Conservation (phyloP, 53 echinoderm and acorn worm species). For the Pentamera pediparva region DNA sequence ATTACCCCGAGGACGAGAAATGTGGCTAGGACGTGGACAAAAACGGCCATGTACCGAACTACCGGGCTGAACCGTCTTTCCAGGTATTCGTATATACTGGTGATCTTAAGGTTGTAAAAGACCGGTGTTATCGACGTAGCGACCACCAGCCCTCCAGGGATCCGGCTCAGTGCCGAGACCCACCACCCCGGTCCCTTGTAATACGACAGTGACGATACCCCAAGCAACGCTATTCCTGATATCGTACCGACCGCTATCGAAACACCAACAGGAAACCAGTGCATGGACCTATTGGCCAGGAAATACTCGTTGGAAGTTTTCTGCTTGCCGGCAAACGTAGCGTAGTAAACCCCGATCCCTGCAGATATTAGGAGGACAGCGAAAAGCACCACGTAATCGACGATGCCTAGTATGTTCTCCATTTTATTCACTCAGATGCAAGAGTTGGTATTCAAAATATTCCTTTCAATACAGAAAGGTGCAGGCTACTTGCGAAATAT, state of each 20-base stretch:
- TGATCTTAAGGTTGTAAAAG: constrained; percentile 9
- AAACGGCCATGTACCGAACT: constrained; percentile 13
- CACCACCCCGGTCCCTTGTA: not conserved
- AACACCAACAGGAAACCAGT: not conserved
- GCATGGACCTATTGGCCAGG: not conserved
- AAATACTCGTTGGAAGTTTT: constrained; percentile 7
- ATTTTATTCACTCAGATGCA: too few species aligned
- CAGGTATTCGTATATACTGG: constrained; percentile 25
- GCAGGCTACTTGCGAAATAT: too few species aligned
- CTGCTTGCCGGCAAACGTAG: not conserved
- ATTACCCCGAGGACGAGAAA: constrained; percentile 2
- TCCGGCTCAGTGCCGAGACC: not conserved
- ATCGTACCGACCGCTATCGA: constrained; percentile 7
- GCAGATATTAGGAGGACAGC: not conserved
- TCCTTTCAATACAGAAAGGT: too few species aligned
- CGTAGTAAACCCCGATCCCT: not conserved
- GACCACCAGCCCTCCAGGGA: not conserved
- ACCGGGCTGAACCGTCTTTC: constrained; percentile 11
- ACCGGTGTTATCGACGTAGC: not conserved
- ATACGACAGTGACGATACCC: not conserved
- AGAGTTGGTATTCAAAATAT: too few species aligned
- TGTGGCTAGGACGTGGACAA: not conserved
- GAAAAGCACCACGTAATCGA: not conserved
- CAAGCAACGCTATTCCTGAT: constrained; percentile 13
- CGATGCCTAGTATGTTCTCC: too few species aligned